Percentiles rank a stretch among this genome's conserved stretches.
Evolutionary conservation across 2,113 vertebrate genomes (phyloP).

Genomic region (Hippocampus zosterae): DNA sequence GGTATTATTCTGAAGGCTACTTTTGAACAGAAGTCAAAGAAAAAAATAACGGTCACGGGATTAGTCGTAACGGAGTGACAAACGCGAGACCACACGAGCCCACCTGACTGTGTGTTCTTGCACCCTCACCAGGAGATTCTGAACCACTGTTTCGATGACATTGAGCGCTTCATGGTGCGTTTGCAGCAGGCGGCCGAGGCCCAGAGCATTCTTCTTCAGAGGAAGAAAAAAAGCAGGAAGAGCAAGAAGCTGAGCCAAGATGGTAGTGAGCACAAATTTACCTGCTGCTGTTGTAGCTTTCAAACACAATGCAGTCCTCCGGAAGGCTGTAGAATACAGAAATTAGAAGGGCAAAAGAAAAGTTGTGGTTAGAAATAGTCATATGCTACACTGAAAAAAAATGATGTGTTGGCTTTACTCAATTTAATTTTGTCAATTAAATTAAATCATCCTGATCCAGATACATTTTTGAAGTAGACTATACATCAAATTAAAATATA

Average conservation of each 20-base stretch:
- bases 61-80: not conserved
- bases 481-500: no score
- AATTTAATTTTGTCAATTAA: no score
- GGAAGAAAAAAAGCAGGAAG: constrained; percentile 54
- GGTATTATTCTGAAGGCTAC: no score
- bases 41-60: no score
- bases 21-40: no score
- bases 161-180: constrained; percentile 76
- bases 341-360: not conserved
- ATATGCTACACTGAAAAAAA: no score
- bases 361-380: no score
- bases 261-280: constrained; percentile 28
- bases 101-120: not conserved
- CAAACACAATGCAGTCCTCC: not conserved
- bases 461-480: no score
- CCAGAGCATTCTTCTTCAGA: constrained; percentile 72
- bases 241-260: constrained; percentile 49
- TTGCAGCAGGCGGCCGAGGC: constrained; percentile 81
- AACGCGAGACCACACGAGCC: not conserved
- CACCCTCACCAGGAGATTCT: constrained; percentile 71
- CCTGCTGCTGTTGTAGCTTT: not conserved
- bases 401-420: no score
- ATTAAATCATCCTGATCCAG: no score
- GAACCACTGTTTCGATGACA: constrained; percentile 83
- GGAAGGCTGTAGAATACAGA: not conserved